Conservation (phyloP, 2,888 invertebrate species). For the Cetonia aurata region DNA sequence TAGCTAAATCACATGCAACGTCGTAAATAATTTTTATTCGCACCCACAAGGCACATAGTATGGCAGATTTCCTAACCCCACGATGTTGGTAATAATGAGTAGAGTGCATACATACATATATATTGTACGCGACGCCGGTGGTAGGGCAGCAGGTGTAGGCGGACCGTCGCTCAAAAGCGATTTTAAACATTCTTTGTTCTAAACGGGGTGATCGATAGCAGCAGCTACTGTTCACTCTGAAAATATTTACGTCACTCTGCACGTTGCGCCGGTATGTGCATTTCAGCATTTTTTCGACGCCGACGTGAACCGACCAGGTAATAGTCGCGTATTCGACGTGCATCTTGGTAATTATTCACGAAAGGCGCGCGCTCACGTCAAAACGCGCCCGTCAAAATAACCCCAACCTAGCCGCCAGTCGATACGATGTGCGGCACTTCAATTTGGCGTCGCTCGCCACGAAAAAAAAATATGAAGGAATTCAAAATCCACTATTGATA, state of each 20-base stretch:
- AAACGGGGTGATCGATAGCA: constrained; percentile 50
- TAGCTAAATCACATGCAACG: no score
- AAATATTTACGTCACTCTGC: constrained; percentile 50
- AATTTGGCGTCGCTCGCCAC: no score
- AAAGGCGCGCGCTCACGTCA: constrained; percentile 4
- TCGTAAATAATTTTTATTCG: no score
- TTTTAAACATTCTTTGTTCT: constrained; percentile 50
- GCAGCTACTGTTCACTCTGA: constrained; percentile 50
- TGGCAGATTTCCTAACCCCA: no score
- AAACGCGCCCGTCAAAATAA: constrained; percentile 26
- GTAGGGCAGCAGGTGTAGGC: constrained; percentile 32
- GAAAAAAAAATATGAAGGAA: no score
- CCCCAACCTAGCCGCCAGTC: no score
- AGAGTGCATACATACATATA: no score
- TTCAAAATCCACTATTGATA: no score
- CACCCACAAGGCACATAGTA: no score
- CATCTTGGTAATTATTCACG: constrained; percentile 34
- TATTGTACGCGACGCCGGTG: background rate
- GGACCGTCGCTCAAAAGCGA: constrained; percentile 39
- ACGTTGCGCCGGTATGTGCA: constrained; percentile 32
- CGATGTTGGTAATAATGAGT: no score
- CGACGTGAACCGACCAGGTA: constrained; percentile 12
- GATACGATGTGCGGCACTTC: no score
- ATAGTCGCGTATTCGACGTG: constrained; percentile 12
- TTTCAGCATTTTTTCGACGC: constrained; percentile 25